phyloP scores from a whole-genome alignment of 2,797 vertebrate species.

The Podarcis siculus region DNA sequence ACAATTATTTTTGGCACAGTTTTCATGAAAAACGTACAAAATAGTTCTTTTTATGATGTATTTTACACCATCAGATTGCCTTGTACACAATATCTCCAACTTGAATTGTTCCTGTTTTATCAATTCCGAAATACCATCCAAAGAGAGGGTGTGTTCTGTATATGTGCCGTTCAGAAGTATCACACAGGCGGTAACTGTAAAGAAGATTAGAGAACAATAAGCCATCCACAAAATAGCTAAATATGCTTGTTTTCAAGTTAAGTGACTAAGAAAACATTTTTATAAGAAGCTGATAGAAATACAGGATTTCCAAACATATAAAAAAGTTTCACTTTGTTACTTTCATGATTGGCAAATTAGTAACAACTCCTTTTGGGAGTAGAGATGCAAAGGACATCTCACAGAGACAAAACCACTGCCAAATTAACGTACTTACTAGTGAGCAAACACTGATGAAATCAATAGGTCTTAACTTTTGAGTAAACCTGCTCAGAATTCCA shows the following conservation, averaged over 20 bases:
- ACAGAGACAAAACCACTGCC: background rate
- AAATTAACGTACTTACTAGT: background rate
- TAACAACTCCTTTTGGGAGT: background rate
- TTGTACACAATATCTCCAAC: constrained; percentile 90
- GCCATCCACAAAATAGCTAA: background rate
- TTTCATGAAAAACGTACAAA: constrained; percentile 13
- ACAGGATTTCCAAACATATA: background rate
- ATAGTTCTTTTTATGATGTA: background rate
- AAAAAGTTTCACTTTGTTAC: background rate
- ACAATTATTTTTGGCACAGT: background rate
- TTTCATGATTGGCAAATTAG: background rate
- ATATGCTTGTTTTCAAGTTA: background rate
- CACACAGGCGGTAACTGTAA: constrained; percentile 89
- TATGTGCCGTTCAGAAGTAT: constrained; percentile 83
- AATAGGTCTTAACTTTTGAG: background rate
- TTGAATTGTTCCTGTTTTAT: constrained; percentile 83
- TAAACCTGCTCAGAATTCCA: background rate
- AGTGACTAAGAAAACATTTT: background rate
- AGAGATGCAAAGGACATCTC: background rate
- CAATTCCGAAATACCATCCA: constrained; percentile 87
- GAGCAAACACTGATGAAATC: background rate
- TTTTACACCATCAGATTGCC: constrained; percentile 69
- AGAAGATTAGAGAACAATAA: constrained; percentile 35
- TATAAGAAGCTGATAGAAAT: background rate
- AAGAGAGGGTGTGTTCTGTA: constrained; percentile 87